Percentiles rank a stretch among this genome's conserved stretches.
Evolutionary conservation across 2,113 vertebrate genomes (phyloP).

Genomic region (Motacilla alba): DNA sequence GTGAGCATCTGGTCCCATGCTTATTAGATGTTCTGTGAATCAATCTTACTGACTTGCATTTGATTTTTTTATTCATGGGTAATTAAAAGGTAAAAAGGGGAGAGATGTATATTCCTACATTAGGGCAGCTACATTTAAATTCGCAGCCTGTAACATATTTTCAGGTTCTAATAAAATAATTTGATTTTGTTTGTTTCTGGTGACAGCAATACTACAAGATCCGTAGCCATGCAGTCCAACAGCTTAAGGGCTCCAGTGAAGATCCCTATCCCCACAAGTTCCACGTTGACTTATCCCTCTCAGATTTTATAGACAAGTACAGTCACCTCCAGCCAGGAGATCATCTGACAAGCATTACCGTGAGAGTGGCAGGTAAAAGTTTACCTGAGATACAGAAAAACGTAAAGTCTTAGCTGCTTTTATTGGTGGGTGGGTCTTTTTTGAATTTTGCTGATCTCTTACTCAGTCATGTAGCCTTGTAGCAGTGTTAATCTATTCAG

Average conservation of each 20-base stretch:
- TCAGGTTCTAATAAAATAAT: not conserved
- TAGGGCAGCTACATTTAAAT: not conserved
- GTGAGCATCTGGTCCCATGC: conserved; percentile 68
- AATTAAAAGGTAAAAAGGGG: not conserved
- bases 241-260: conserved; percentile 86
- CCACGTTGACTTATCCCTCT: conserved; percentile 86
- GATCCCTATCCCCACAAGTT: conserved; percentile 98
- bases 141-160: not conserved
- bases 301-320: conserved; percentile 91
- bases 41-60: not conserved
- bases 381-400: not conserved
- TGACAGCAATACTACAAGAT: conserved; percentile 98
- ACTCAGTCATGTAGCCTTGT: not conserved
- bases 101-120: not conserved
- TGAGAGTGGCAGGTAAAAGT: conserved; percentile 86
- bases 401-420: not conserved
- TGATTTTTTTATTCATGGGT: not conserved
- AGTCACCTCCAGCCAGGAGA: conserved; percentile 87
- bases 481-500: not conserved
- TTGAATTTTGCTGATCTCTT: not conserved
- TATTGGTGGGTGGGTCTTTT: not conserved
- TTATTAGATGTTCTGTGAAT: not conserved
- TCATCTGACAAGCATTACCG: conserved; percentile 79
- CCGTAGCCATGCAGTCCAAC: conserved; percentile 87
- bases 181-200: not conserved